Evolutionary conservation across 2,797 vertebrate genomes (phyloP).

Genomic region (Enteromius treurensis): DNA sequence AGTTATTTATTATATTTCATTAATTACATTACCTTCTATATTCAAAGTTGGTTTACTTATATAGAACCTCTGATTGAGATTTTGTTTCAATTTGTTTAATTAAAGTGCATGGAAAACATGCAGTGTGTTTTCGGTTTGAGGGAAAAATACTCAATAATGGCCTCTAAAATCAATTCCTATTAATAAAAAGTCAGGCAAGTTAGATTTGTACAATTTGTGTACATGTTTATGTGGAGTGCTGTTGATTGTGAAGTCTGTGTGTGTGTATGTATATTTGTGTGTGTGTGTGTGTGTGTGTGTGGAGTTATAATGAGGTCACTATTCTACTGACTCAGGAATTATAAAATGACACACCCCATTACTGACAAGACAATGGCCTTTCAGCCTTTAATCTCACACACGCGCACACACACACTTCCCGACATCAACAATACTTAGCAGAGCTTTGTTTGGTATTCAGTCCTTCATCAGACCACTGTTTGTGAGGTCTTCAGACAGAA

Average conservation of each 20-base stretch:
- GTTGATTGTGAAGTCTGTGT: background rate
- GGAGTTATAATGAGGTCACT: conserved; percentile 50
- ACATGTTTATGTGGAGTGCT: background rate
- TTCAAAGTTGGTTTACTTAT: background rate
- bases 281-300: conserved; percentile 7
- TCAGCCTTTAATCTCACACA: conserved; percentile 36
- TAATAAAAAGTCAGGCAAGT: background rate
- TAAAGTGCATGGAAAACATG: background rate
- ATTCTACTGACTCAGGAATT: conserved; percentile 51
- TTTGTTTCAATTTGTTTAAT: background rate
- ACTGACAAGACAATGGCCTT: conserved; percentile 48
- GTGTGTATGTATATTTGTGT: background rate
- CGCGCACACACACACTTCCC: background rate
- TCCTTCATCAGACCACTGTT: background rate
- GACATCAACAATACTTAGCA: background rate
- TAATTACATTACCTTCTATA: background rate
- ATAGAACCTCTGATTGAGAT: background rate
- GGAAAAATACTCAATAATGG: background rate
- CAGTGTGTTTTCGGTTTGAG: background rate
- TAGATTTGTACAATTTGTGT: background rate
- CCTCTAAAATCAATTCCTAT: background rate
- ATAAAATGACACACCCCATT: conserved; percentile 51
- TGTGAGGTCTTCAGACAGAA: background rate
- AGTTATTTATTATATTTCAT: background rate
- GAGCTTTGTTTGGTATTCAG: background rate